A percentile compares a stretch with the other conserved stretches of the same genome.
Evolutionary conservation across 1,140 invertebrate genomes (phyloP).

Genomic region (Trachymyrmex cornetzi): DNA sequence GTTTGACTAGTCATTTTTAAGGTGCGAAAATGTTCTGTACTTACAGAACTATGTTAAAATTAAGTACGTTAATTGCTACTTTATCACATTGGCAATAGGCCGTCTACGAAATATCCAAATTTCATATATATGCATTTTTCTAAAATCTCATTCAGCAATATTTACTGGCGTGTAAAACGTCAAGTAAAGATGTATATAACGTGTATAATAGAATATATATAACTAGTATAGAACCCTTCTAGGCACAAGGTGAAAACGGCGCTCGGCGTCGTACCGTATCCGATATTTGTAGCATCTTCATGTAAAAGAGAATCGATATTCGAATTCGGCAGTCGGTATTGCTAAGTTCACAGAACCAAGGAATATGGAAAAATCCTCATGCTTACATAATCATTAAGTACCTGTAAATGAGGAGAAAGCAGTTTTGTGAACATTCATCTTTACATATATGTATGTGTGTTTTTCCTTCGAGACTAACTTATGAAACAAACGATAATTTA

Average conservation of each 20-base stretch:
- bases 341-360: slow-evolving; percentile 85
- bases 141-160: slow-evolving; percentile 60
- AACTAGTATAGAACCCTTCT: slow-evolving; percentile 72
- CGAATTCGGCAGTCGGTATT: slow-evolving; percentile 50
- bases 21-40: slow-evolving; percentile 59
- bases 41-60: slow-evolving; percentile 71
- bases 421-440: slow-evolving; percentile 49
- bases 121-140: slow-evolving; percentile 48
- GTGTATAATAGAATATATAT: slow-evolving; percentile 69
- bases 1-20: slow-evolving; percentile 68
- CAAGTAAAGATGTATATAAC: slow-evolving; percentile 62
- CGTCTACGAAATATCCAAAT: slow-evolving; percentile 70
- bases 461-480: neutral
- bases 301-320: slow-evolving; percentile 54
- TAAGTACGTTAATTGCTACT: slow-evolving; percentile 77
- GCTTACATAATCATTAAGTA: slow-evolving; percentile 90
- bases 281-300: slow-evolving; percentile 63
- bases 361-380: slow-evolving; percentile 92
- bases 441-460: neutral
- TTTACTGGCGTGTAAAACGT: slow-evolving; percentile 64
- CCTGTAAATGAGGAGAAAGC: slow-evolving; percentile 84
- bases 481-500: slow-evolving; percentile 69
- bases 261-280: neutral
- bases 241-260: slow-evolving; percentile 82
- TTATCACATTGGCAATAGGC: slow-evolving; percentile 76